Evolutionary conservation across 2,113 vertebrate genomes (phyloP), one percentile per base, ranked within the genome.

Genomic region (Smithornis capensis): DNA sequence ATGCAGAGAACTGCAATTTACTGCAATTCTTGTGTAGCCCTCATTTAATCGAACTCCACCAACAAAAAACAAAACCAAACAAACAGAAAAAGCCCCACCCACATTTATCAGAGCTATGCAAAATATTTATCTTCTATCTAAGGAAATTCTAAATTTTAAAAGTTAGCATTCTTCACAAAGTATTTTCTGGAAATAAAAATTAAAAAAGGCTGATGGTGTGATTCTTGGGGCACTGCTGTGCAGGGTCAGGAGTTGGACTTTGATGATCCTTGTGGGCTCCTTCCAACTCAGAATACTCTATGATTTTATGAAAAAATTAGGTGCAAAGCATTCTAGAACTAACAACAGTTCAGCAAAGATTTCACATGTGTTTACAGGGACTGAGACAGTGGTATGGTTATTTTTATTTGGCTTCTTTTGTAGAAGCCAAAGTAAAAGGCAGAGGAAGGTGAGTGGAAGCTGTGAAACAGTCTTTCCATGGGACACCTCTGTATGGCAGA

Each of bases 31-130:
- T 55, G 13, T 6, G 33, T 33, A 53, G 65, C n/a, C 31, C 40
- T 68, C 25, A 18, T 78, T 86, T 68, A 63, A 69, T 56, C 71
- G 57, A 78, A 2, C 5, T 23, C 15, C 31, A 47, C 19, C 13
- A 78, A 0, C 7, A 63, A 59, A 69, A 31, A 31, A 55, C 40
- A 42, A 42, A 42, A 42, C 40, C 35, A 65, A 50, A 16, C 25
- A 24, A 31, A 7, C 7, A 12, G 35, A 35, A 49, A 45, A 19
- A 1, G 3, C 9, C 22, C 4, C 23, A 37, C 3, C 5, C 38
- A 64, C 22, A 60, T 23, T 57, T 53, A 44, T 50, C 28, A 56
- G 25, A 68, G 16, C 47, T 47, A 13, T 31, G 27, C 23, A 86
- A 89, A 82, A 62, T 62, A 65, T 57, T 63, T 63, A 12, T 47